phyloP scores from a whole-genome alignment of 2,888 invertebrate genomes.

The Cephalotes varians region DNA sequence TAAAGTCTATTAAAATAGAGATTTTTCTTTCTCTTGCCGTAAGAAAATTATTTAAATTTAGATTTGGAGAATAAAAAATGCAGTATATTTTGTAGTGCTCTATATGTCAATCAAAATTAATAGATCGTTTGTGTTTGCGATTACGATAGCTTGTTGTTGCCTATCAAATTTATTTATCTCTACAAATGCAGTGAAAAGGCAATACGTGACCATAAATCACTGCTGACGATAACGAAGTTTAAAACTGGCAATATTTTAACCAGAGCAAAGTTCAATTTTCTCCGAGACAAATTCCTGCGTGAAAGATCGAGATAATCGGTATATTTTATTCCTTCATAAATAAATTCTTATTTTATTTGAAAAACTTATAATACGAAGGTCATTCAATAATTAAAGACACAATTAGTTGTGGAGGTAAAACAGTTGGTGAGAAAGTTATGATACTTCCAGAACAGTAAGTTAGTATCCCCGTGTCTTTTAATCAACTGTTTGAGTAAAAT shows the following conservation, averaged over 20 bases:
- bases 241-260: constrained; percentile 2
- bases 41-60: neutral
- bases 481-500: no score
- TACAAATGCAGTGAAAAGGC: neutral
- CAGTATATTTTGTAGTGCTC: neutral
- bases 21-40: neutral
- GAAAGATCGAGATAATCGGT: neutral
- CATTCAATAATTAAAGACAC: no score
- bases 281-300: neutral
- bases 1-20: neutral
- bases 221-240: constrained; percentile 11
- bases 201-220: constrained; percentile 1
- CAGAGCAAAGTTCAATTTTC: neutral
- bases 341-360: neutral
- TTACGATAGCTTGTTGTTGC: neutral
- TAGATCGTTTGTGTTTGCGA: neutral
- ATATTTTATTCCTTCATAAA: neutral
- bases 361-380: no score
- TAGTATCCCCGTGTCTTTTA: no score
- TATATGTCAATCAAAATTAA: neutral
- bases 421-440: no score
- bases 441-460: no score
- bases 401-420: no score
- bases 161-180: constrained; percentile 24
- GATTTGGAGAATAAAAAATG: neutral